Evolutionary conservation across 2,113 vertebrate genomes (phyloP), one percentile per base, ranked within the genome.

Genomic region (Nothoprocta pentlandii): DNA sequence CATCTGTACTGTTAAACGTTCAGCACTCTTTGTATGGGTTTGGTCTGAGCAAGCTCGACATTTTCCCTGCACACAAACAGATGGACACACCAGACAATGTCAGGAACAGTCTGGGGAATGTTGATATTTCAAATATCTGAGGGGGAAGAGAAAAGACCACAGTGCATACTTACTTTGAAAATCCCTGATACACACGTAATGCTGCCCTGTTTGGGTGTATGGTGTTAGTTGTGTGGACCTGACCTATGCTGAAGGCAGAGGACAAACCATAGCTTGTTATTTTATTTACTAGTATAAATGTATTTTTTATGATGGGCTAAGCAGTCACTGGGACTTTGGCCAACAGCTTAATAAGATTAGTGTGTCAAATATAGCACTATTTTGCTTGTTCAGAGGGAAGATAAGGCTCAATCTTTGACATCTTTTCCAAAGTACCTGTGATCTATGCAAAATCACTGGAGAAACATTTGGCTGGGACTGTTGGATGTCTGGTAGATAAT

Each of bases 131-230:
- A 87, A 16, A 84, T 80, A 36, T 12, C 20, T 0, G 0, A 86
- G 15, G 5, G 7, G 0, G 2, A 16, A 11, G 5, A 11, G 42
- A 71, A 23, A 75, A 23, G 22, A 16, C 25, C 20, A 7, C 21
- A 46, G 36, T 28, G 34, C 5, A 6, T 64, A 64, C 64, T 75
- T 78, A 6, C 30, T 86, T 74, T 54, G 30, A n/a, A 75, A 81
- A 32, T 61, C 21, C 11, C 42, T 28, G 46, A 67, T 61, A 9
- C 21, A 34, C 10, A 1, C 10, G 42, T 1, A 1, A 67, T 10
- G 46, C 41, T 36, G 32, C 14, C 14, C 30, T 28, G 58, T 5
- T 16, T 62, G 73, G 26, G 6, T 62, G 6, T 30, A 20, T 0
- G 0, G 10, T 16, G 10, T 44, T 54, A 63, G 54, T 49, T 34